A percentile compares a stretch with the other conserved stretches of the same genome.
phyloP scores from a whole-genome alignment of 2,888 invertebrate genomes.

The Deilephila porcellus region DNA sequence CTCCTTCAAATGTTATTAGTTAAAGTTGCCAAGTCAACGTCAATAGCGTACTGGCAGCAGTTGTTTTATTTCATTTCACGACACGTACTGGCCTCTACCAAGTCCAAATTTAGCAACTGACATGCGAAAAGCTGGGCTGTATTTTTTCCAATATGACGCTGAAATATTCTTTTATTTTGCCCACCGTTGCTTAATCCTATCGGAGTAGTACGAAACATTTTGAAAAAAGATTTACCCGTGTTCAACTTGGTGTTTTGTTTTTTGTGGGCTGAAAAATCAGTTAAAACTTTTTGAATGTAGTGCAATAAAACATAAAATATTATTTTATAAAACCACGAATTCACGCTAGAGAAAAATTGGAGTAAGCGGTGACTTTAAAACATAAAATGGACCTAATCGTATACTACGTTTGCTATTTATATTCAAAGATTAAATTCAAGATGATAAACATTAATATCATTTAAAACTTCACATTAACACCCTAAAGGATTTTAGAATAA shows the following conservation, averaged over 20 bases:
- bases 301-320: no score
- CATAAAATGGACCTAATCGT: no score
- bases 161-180: background rate
- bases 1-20: conserved; percentile 57
- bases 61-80: conserved; percentile 55
- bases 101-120: conserved; percentile 11
- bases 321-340: no score
- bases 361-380: no score
- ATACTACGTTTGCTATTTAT: no score
- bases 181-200: conserved; percentile 1
- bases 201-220: background rate
- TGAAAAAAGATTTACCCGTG: background rate
- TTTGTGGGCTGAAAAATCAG: background rate
- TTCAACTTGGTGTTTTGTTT: background rate
- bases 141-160: conserved; percentile 1
- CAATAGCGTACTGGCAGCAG: conserved; percentile 47
- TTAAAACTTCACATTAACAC: background rate
- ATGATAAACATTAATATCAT: background rate
- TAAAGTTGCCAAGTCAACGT: conserved; percentile 52
- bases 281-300: no score
- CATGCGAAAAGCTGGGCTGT: conserved; percentile 12
- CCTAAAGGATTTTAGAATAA: background rate
- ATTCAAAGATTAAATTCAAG: no score
- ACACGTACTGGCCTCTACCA: conserved; percentile 40
- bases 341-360: no score